A percentile compares a stretch with the other conserved stretches of the same genome.
Conservation (phyloP, 2,113 vertebrate species). For the Tautogolabrus adspersus region DNA sequence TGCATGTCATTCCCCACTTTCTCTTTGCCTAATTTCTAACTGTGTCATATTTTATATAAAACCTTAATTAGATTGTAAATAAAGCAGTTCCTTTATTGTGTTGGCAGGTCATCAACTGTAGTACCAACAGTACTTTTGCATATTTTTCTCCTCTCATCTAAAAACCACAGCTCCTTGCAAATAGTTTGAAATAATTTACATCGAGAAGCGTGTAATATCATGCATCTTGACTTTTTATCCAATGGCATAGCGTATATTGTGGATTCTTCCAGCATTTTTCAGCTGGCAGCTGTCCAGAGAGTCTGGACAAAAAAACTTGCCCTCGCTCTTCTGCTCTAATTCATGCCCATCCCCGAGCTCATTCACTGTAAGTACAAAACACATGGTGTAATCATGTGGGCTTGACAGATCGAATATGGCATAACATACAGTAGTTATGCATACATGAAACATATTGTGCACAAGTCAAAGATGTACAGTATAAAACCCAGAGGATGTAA, state of each 20-base stretch:
- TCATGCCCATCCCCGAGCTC: conserved; percentile 56
- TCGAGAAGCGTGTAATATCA: background rate
- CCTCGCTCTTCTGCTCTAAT: conserved; percentile 75
- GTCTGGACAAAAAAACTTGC: conserved; percentile 44
- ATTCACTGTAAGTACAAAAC: conserved; percentile 38
- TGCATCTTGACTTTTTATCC: conserved; percentile 22
- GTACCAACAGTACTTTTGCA: background rate
- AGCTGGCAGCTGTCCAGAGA: conserved; percentile 44
- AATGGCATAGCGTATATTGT: background rate
- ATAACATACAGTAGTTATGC: conserved; percentile 20
- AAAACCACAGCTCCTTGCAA: background rate
- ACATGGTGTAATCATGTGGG: conserved; percentile 46
- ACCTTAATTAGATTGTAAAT: background rate
- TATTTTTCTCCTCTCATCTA: background rate
- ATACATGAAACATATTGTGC: conserved; percentile 21
- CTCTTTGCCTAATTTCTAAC: background rate
- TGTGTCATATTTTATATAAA: background rate
- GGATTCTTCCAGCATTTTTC: conserved; percentile 6
- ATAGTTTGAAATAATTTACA: background rate
- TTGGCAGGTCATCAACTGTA: background rate
- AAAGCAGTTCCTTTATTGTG: background rate
- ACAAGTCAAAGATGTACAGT: conserved; percentile 8
- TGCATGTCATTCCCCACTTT: too few species aligned
- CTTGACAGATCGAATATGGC: conserved; percentile 47
- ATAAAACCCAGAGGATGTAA: background rate